A percentile compares a stretch with the other conserved stretches of the same genome.
phyloP scores from a whole-genome alignment of 2,113 vertebrate genomes.

The Phycodurus eques region DNA sequence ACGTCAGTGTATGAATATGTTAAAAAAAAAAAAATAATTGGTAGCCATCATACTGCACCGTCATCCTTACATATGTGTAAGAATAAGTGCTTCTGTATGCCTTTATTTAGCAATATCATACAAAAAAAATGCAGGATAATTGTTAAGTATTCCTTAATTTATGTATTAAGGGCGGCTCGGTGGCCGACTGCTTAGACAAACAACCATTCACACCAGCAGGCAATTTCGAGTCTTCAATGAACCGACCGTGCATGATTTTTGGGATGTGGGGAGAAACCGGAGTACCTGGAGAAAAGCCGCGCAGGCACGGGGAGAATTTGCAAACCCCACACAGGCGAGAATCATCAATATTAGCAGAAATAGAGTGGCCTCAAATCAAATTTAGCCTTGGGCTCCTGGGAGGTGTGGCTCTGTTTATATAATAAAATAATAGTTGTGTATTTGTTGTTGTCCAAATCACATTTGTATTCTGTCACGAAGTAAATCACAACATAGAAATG shows the following conservation, averaged over 20 bases:
- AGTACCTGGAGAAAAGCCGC: neutral
- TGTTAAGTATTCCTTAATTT: no score
- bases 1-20: constrained; percentile 31
- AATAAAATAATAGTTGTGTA: neutral
- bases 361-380: neutral
- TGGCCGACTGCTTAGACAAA: no score
- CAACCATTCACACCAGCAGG: no score
- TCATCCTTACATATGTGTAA: neutral
- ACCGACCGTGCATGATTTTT: neutral
- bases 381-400: neutral
- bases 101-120: no score
- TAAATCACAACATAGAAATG: neutral
- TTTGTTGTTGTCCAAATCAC: neutral
- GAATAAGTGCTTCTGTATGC: no score
- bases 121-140: no score
- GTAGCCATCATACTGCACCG: neutral
- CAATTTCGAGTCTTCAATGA: no score
- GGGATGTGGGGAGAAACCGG: neutral
- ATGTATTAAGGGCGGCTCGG: no score
- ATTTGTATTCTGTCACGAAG: neutral
- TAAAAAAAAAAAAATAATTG: neutral
- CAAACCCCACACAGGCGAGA: neutral
- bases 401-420: neutral
- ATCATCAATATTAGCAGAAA: neutral
- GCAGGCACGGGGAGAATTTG: neutral